phyloP scores from a whole-genome alignment of 2,888 invertebrate genomes.

The Troides helena region DNA sequence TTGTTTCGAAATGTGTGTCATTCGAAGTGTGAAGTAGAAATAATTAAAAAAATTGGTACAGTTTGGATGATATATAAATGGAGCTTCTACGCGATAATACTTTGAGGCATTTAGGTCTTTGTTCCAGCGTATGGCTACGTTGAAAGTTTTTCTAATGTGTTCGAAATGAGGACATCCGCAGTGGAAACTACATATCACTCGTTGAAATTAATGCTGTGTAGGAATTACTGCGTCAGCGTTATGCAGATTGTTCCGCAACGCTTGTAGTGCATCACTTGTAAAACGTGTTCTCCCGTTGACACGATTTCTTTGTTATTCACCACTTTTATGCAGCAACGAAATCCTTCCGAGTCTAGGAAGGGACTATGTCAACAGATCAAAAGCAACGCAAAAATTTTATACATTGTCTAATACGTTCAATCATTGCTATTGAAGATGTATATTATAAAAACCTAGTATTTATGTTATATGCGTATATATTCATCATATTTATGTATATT shows the following conservation, averaged over 20 bases:
- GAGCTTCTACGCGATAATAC: not conserved
- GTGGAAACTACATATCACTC: not conserved
- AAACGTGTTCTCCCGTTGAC: not conserved
- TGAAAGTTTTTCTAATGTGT: constrained; percentile 1
- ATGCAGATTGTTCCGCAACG: constrained; percentile 2
- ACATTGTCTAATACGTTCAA: no score
- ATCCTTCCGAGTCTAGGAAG: not conserved
- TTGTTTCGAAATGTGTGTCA: not conserved
- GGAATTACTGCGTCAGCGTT: not conserved
- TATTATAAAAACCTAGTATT: no score
- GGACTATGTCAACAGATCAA: not conserved
- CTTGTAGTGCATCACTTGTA: not conserved
- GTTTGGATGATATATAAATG: not conserved
- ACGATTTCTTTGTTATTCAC: constrained; percentile 4
- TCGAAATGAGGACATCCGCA: constrained; percentile 2
- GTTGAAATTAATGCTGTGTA: constrained; percentile 5
- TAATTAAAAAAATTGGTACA: not conserved
- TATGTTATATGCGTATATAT: no score
- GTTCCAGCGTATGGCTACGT: not conserved
- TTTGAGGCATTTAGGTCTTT: not conserved
- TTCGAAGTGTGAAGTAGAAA: not conserved
- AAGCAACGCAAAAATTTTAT: not conserved
- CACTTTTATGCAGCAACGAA: constrained; percentile 5
- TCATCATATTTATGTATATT: no score
- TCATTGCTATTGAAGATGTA: no score